Percentiles rank a stretch among this genome's conserved stretches.
These are phyloP conservation scores for Nemopilema nomurai DNA, from an alignment of 30 jellyfish, hydroid and myxozoan species.

Conservation along the genomic window DNA sequence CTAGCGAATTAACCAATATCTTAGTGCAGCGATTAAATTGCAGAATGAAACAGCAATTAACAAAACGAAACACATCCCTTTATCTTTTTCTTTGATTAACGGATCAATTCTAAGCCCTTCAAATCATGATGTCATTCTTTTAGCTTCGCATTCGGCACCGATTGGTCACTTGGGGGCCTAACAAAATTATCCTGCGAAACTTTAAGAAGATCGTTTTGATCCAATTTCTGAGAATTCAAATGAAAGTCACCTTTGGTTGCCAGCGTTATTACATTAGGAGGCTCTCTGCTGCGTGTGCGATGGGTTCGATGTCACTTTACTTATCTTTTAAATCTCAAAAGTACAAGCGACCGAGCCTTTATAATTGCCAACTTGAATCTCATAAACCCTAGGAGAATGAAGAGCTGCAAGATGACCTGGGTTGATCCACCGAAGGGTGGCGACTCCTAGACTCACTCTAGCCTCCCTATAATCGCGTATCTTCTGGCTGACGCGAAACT, in stretches of 20 bases:
- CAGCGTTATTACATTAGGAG: constrained; percentile 29
- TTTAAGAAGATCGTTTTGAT: constrained; percentile 63
- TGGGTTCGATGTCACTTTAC: constrained; percentile 51
- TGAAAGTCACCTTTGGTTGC: constrained; percentile 41
- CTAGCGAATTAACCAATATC: constrained; percentile 56
- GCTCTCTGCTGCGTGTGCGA: background rate
- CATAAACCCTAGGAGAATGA: background rate
- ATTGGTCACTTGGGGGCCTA: constrained; percentile 75
- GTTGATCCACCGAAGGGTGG: background rate
- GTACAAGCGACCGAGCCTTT: constrained; percentile 10
- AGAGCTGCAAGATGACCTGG: background rate
- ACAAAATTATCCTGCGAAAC: constrained; percentile 49
- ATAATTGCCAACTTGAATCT: background rate
- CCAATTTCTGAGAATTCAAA: constrained; percentile 58
- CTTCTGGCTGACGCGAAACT: background rate
- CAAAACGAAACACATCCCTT: constrained; percentile 70
- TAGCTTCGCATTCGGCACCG: constrained; percentile 70
- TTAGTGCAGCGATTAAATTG: constrained; percentile 41
- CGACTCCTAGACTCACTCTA: background rate
- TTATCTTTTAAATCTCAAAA: constrained; percentile 19
- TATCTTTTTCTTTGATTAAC: constrained; percentile 27
- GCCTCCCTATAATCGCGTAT: background rate
- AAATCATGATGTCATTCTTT: constrained; percentile 62
- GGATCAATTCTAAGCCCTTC: constrained; percentile 68
- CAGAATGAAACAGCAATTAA: constrained; percentile 51